Conservation (phyloP, 2,888 invertebrate species). For the Aproaerema taeniolella region DNA sequence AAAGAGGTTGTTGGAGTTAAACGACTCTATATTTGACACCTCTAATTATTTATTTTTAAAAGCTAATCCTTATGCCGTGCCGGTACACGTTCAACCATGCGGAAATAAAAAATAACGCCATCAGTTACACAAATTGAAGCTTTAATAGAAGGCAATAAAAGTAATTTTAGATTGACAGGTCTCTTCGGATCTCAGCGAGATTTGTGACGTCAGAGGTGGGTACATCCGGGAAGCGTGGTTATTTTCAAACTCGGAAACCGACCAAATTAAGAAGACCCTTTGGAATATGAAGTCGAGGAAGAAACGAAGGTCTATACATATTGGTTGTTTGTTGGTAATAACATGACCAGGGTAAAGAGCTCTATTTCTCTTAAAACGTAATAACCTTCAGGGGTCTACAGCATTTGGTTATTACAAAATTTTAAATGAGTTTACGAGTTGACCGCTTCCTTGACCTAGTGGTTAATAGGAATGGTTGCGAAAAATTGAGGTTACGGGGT, state of each 20-base stretch:
- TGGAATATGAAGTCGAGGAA: too few species aligned
- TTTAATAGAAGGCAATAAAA: conserved; percentile 33
- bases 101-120: too few species aligned
- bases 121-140: conserved; percentile 18
- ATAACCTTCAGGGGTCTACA: conserved; percentile 17
- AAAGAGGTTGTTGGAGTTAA: too few species aligned
- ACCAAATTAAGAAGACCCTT: conserved; percentile 21
- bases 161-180: conserved; percentile 38
- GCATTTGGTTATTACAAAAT: conserved; percentile 24
- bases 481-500: conserved; percentile 12
- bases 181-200: conserved; percentile 55
- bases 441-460: conserved; percentile 16
- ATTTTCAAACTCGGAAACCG: conserved; percentile 46
- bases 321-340: not conserved
- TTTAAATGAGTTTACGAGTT: conserved; percentile 21
- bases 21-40: too few species aligned
- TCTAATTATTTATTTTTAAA: too few species aligned
- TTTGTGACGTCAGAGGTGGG: conserved; percentile 63
- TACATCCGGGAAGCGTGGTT: conserved; percentile 71
- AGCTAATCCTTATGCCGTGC: too few species aligned
- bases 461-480: conserved; percentile 6
- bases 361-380: not conserved
- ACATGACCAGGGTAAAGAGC: conserved; percentile 12
- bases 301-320: not conserved
- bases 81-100: too few species aligned